Percentiles rank a stretch among this genome's conserved stretches.
phyloP scores from a whole-genome alignment of 2,888 invertebrate genomes.

The Bembecia ichneumoniformis region DNA sequence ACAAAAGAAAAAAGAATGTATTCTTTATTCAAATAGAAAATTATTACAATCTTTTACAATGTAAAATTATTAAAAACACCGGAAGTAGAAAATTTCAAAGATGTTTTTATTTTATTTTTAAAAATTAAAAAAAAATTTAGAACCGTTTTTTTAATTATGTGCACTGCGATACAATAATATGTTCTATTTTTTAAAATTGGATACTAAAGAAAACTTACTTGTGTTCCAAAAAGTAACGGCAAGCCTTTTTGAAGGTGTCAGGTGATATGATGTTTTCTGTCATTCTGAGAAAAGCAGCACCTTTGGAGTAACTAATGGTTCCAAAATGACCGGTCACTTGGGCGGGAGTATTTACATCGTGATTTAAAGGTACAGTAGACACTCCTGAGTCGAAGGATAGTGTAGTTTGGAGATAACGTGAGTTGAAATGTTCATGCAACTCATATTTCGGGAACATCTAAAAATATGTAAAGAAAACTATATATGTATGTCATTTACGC shows the following conservation, averaged over 20 bases:
- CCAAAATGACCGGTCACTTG: slow-evolving; percentile 78
- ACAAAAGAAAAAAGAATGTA: no score
- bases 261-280: slow-evolving; percentile 45
- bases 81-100: no score
- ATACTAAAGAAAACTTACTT: slow-evolving; percentile 50
- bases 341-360: slow-evolving; percentile 71
- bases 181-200: not conserved
- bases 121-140: no score
- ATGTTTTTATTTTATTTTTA: no score
- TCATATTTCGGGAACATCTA: slow-evolving; percentile 77
- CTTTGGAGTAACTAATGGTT: slow-evolving; percentile 79
- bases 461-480: slow-evolving; percentile 8
- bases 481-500: not conserved
- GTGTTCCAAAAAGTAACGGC: slow-evolving; percentile 43
- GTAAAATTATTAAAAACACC: no score
- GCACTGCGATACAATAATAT: no score
- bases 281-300: slow-evolving; percentile 60
- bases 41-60: no score
- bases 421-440: slow-evolving; percentile 79
- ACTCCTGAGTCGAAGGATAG: slow-evolving; percentile 57
- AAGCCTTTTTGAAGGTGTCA: slow-evolving; percentile 40
- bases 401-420: slow-evolving; percentile 77
- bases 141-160: no score
- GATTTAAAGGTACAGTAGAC: slow-evolving; percentile 69
- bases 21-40: no score